phyloP scores from a whole-genome alignment of 2,113 vertebrate genomes.

The Apteryx mantelli region DNA sequence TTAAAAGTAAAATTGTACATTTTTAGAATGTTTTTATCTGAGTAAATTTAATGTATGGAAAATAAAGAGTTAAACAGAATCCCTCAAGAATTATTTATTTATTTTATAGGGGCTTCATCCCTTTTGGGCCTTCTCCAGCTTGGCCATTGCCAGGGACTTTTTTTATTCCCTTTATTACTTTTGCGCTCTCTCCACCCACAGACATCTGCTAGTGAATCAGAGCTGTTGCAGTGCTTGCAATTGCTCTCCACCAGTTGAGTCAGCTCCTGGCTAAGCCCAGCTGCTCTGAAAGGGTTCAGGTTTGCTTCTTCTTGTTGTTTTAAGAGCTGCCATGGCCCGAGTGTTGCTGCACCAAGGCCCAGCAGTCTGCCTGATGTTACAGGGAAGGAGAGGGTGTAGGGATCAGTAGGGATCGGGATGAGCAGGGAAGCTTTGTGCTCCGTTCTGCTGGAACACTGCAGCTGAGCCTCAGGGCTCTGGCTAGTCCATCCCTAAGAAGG shows the following conservation, averaged over 20 bases:
- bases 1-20: conserved; percentile 87
- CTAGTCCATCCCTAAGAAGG: accelerated
- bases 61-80: conserved; percentile 80
- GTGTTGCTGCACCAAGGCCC: background rate
- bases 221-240: accelerated
- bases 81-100: background rate
- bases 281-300: background rate
- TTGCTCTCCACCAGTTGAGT: background rate
- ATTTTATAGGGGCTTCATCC: background rate
- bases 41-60: conserved; percentile 88
- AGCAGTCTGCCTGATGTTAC: background rate
- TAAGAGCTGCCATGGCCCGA: accelerated
- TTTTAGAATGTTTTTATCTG: conserved; percentile 90
- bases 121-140: background rate
- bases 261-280: background rate
- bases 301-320: background rate
- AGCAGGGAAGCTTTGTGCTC: background rate
- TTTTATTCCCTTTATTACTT: background rate
- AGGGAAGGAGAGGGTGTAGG: background rate
- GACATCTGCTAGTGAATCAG: background rate
- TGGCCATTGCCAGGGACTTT: background rate
- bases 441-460: too few species aligned
- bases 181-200: background rate
- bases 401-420: background rate
- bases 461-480: accelerated